Percentiles rank a stretch among this genome's conserved stretches.
Conservation (phyloP, 2,888 invertebrate genomes). For the Stenurella melanura region DNA sequence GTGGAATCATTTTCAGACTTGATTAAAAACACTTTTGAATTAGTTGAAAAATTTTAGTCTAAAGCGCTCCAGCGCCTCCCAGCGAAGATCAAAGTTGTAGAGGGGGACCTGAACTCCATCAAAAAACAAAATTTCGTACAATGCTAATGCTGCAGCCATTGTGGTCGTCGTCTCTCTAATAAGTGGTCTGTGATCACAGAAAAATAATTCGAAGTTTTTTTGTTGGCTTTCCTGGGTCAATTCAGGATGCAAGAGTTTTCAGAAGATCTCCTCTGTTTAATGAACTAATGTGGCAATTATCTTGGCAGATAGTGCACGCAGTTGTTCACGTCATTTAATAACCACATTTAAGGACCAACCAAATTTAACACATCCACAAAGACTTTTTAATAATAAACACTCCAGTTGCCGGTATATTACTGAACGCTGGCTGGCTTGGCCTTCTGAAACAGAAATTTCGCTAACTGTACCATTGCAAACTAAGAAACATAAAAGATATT, state of each 20-base stretch:
- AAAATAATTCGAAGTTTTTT: not conserved
- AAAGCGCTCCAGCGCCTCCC: no score
- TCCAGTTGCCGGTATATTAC: not conserved
- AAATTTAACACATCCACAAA: not conserved
- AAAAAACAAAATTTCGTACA: no score
- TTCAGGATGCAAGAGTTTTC: not conserved
- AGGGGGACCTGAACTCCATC: no score
- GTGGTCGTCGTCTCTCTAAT: no score
- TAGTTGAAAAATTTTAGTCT: no score
- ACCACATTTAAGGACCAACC: not conserved
- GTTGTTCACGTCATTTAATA: not conserved
- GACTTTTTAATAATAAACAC: not conserved
- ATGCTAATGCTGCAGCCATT: no score
- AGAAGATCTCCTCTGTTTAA: not conserved
- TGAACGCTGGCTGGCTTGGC: slow-evolving; percentile 34
- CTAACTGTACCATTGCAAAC: slow-evolving; percentile 38
- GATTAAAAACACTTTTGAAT: no score
- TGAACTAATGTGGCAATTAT: not conserved
- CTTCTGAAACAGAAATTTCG: slow-evolving; percentile 41
- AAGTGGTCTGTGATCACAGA: not conserved
- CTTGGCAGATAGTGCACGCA: not conserved
- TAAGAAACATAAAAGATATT: slow-evolving; percentile 32
- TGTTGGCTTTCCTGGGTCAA: not conserved
- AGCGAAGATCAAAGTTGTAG: no score
- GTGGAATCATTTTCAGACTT: no score